Evolutionary conservation across 2,797 vertebrate species (phyloP).

Genomic region (Onychomys arenicola): DNA sequence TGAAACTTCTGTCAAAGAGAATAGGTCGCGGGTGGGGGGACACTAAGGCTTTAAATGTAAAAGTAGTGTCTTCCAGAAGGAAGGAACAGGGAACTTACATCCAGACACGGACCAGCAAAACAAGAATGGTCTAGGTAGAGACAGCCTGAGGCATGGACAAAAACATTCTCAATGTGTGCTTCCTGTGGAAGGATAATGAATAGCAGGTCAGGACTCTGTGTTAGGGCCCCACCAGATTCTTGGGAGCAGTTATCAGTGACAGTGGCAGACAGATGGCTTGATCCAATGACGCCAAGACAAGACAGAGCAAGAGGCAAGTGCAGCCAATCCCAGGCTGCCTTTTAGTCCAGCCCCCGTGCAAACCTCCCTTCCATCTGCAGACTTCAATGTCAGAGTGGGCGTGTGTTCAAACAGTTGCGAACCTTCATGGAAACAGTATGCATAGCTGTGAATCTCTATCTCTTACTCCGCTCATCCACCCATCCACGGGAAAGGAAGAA

Average conservation of each 20-base stretch:
- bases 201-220: not conserved
- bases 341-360: not conserved
- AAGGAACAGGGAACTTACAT: not conserved
- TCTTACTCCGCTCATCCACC: not conserved
- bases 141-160: not conserved
- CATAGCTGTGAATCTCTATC: no score
- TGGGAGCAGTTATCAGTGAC: not conserved
- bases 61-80: not conserved
- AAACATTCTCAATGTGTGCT: not conserved
- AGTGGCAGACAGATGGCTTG: not conserved
- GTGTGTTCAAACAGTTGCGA: not conserved
- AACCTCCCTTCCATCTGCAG: not conserved
- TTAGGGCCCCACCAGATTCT: not conserved
- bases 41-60: not conserved
- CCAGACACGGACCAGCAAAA: not conserved
- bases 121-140: not conserved
- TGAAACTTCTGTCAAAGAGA: not conserved
- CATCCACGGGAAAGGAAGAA: not conserved
- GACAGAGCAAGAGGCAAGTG: no score
- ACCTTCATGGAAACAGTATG: not conserved
- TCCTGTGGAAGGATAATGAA: not conserved
- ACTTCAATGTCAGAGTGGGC: not conserved
- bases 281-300: not conserved
- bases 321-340: no score
- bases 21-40: rapidly evolving